Conservation (phyloP, 2,888 invertebrate species). For the Pycnomerus fuliginosus region DNA sequence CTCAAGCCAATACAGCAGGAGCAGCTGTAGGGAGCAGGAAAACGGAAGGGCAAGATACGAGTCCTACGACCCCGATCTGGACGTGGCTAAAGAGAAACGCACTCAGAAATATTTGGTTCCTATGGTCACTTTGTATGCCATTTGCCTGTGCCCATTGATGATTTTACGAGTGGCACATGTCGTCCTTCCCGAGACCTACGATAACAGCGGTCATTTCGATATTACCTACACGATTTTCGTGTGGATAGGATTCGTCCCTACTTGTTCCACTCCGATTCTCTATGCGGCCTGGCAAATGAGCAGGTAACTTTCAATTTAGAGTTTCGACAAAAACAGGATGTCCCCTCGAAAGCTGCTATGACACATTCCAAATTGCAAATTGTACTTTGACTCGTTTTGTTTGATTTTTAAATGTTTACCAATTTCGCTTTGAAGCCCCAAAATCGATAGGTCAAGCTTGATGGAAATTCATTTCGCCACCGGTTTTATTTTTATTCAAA, state of each 20-base stretch:
- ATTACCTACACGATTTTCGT: slow-evolving; percentile 68
- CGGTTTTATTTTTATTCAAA: too few relatives aligned
- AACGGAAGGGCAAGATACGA: slow-evolving; percentile 51
- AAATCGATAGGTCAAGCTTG: too few relatives aligned
- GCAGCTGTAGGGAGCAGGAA: slow-evolving; percentile 39
- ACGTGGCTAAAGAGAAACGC: slow-evolving; percentile 62
- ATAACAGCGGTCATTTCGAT: slow-evolving; percentile 67
- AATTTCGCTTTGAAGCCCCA: too few relatives aligned
- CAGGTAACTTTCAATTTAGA: too few relatives aligned
- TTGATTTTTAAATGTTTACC: too few relatives aligned
- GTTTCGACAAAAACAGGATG: too few relatives aligned
- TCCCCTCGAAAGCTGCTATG: too few relatives aligned
- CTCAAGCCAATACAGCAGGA: slow-evolving; percentile 43
- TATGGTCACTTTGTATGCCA: slow-evolving; percentile 66
- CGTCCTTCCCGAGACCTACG: slow-evolving; percentile 67
- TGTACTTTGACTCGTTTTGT: too few relatives aligned
- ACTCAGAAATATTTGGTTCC: slow-evolving; percentile 67
- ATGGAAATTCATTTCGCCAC: too few relatives aligned
- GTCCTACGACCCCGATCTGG: slow-evolving; percentile 58
- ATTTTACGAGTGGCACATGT: slow-evolving; percentile 60
- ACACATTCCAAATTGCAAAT: too few relatives aligned
- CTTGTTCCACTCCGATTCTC: slow-evolving; percentile 64
- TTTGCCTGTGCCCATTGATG: slow-evolving; percentile 69
- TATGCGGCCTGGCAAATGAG: slow-evolving; percentile 66
- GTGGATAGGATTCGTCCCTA: slow-evolving; percentile 70